Base-by-base conservation (phyloP, 2,888 invertebrate species). In the Drosophila rellima region DNA sequence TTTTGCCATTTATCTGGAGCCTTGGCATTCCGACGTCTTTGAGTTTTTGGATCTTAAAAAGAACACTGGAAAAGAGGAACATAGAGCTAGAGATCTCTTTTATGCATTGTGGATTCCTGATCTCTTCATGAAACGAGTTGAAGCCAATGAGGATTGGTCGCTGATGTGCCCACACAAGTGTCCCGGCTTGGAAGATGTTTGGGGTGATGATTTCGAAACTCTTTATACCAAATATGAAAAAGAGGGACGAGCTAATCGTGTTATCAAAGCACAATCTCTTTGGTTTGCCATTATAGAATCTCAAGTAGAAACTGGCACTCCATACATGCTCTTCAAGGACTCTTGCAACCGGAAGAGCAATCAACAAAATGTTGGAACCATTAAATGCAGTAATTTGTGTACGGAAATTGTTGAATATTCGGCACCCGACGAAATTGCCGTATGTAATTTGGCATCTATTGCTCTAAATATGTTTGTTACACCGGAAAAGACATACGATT, bases 61-160 rank as follows among this genome's bases (percentile, higher is more conserved):
- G 92, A 99, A 99, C 91, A 98, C 97, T 0, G 96, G 99, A 0
- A 97, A 97, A 90, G 99, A 99, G 91, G 99, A 99, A 92, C 94
- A 96, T 37, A 94, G 99, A 45, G 99, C 99, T 0, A 94, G 99
- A 57, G 99, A 99, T 93, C 93, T 99, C 37, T 99, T 99, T 92
- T 99, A 97, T 92, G 99, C 97, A 0, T 92, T 99, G 29, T 99
- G 99, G 99, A 97, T 99, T 79, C 98, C 99, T 0, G 99, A 99
- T 93, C 94, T 99, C 63, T 99, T 99, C 92, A 99, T 99, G 99
- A 95, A 96, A 91, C 94, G 99, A 52, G 97, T 98, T 0, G 96
- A 98, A 91, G 94, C 94, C 2, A 95, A 98, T 92, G 95, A 93
- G 71, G 94, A 95, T 54, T 99, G 99, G 99, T 97, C 97, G 55